A percentile compares a stretch with the other conserved stretches of the same genome.
These are phyloP conservation scores for Euplagia quadripunctaria DNA, from an alignment of 2,888 invertebrate species.

Conservation along the genomic window DNA sequence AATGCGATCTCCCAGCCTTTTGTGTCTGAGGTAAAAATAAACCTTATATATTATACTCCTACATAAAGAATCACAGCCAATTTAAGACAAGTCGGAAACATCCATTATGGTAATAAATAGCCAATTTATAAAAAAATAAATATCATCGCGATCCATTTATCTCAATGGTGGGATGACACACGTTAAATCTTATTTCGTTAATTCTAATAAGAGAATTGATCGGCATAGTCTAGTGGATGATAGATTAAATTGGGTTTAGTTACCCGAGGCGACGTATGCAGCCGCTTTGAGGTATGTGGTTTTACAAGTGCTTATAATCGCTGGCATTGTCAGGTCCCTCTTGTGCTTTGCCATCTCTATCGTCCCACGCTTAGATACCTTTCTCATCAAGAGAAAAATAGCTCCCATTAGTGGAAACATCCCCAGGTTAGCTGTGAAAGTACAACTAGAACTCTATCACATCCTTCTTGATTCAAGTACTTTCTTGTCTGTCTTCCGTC, in stretches of 20 bases:
- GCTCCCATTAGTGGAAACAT: background rate
- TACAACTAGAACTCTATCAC: background rate
- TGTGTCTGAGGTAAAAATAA: background rate
- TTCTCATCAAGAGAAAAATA: too few relatives aligned
- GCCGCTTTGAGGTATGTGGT: background rate
- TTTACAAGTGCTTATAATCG: background rate
- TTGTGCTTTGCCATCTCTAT: background rate
- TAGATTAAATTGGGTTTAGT: background rate
- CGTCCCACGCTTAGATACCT: too few relatives aligned
- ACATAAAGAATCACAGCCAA: constrained; percentile 13
- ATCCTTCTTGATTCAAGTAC: background rate
- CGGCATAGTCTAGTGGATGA: constrained; percentile 1
- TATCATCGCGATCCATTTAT: constrained; percentile 46
- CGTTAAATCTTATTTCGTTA: constrained; percentile 47
- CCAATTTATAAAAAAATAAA: constrained; percentile 49
- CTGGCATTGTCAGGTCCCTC: background rate
- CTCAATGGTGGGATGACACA: constrained; percentile 31
- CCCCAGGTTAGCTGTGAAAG: background rate
- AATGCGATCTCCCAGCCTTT: background rate
- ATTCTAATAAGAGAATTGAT: constrained; percentile 40
- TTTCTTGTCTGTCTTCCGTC: too few relatives aligned
- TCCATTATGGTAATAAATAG: constrained; percentile 39
- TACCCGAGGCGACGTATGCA: background rate
- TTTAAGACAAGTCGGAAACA: constrained; percentile 25
- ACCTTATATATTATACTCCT: background rate